Evolutionary conservation across 1,140 invertebrate species (phyloP), one percentile per base, ranked within the genome.

Genomic region (Brachionus rubens): DNA sequence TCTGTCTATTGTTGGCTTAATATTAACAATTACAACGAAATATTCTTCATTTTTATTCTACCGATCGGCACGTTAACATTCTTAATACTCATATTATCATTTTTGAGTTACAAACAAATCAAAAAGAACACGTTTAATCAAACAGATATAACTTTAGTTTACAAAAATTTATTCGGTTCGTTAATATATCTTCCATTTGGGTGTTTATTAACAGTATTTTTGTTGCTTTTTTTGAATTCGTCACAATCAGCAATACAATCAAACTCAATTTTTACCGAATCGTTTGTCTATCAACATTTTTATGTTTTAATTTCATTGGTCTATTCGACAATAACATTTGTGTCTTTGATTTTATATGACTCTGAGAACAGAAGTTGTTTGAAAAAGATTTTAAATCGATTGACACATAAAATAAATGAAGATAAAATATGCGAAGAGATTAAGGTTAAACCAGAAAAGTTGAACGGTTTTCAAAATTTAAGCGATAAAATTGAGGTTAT

Each of bases 1-100:
- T 65, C 59, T 10, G 46, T 72, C 12, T 72, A 72, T 30, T 72
- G 68, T 48, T 72, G 68, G 68, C 50, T 72, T 4, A 48, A 54
- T 54, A 40, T 72, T 14, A 40, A 72, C 21, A 72, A 30, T 24
- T 72, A 40, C 33, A 33, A 72, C 30, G 30, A 72, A 50, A 50
- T 72, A 16, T 48, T 48, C 28, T 72, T 40, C n/a, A 28, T 54
- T 26, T 54, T 50, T 30, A 33, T 72, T 2, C n/a, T 72, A 1
- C 68, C 68, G 10, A 50, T 72, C 3, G 68, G 68, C 28, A 33
- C 36, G 24, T 12, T 72, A 3, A 24, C 46, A 40, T n/a, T 50
- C 0, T 40, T 48, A 21, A 19, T 72, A 16, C 21, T 72, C 1
- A 5, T 72, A 3, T 19, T 72, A 14, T 48, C 28, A 10, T 21